These are phyloP conservation scores for Parnassius mnemosyne DNA, from an alignment of 2,888 invertebrate genomes.

Conservation along the genomic window DNA sequence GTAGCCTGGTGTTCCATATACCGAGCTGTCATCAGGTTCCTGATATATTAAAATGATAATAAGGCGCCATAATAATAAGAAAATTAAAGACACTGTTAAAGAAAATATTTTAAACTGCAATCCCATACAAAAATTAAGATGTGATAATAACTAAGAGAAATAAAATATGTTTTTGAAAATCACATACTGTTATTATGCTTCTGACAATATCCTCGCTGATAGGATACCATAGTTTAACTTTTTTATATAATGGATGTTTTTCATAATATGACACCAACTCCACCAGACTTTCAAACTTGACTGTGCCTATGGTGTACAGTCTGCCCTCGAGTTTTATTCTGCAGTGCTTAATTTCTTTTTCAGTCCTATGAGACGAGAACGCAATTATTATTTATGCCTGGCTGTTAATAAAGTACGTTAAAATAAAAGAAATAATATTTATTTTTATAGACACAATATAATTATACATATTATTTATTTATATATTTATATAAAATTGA, in stretches of 20 bases:
- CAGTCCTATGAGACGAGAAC: constrained; percentile 83
- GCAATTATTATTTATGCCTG: no score
- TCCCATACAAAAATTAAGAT: not conserved
- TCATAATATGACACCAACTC: constrained; percentile 96
- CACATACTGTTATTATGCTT: constrained; percentile 82
- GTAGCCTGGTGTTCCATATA: constrained; percentile 87
- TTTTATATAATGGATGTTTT: constrained; percentile 93
- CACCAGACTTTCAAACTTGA: constrained; percentile 97
- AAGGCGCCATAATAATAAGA: not conserved
- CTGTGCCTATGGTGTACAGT: constrained; percentile 93
- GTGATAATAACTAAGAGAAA: not conserved
- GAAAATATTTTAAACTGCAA: not conserved
- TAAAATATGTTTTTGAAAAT: constrained; percentile 3
- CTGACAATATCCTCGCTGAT: constrained; percentile 88
- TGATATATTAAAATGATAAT: constrained; percentile 40
- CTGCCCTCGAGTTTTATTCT: constrained; percentile 96
- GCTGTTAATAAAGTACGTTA: no score
- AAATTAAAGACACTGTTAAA: not conserved
- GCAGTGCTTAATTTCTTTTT: constrained; percentile 97
- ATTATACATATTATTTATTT: no score
- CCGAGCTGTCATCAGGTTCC: constrained; percentile 85
- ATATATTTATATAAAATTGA: no score
- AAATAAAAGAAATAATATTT: no score
- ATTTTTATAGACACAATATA: no score
- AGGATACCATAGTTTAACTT: constrained; percentile 91